A percentile compares a stretch with the other conserved stretches of the same genome.
phyloP scores from a whole-genome alignment of 2,888 invertebrate species.

The Cheiracanthium punctorium region DNA sequence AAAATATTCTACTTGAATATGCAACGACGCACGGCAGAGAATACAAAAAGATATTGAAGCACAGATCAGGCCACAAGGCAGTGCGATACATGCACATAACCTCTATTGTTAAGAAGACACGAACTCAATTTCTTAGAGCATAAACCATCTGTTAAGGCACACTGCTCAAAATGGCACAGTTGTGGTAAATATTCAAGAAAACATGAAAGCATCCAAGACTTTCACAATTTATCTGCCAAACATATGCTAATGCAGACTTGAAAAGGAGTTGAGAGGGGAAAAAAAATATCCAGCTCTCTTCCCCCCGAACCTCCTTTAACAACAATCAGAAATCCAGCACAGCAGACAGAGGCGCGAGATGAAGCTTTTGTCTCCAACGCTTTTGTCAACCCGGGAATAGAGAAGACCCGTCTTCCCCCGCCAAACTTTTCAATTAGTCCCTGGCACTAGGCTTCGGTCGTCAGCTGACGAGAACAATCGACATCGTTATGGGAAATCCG shows the following conservation, averaged over 20 bases:
- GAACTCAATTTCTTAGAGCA: no score
- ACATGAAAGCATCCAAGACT: not conserved
- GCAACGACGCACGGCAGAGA: no score
- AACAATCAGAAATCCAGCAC: not conserved
- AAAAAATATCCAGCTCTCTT: not conserved
- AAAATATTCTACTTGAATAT: no score
- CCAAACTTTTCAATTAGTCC: constrained; percentile 15
- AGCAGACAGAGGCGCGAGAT: not conserved
- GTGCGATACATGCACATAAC: no score
- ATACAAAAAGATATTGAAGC: no score
- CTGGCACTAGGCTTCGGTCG: not conserved
- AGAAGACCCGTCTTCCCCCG: not conserved
- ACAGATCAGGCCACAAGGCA: no score
- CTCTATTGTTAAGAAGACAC: no score
- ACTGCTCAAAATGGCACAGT: no score
- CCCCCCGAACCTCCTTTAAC: not conserved
- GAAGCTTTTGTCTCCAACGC: not conserved
- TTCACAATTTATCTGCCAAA: not conserved
- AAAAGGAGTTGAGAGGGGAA: not conserved
- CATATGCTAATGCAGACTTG: not conserved
- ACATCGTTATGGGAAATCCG: constrained; percentile 17
- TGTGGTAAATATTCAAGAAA: no score
- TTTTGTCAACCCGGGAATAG: not conserved
- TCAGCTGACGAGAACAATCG: constrained; percentile 13
- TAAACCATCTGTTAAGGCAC: no score